Evolutionary conservation across 1,140 invertebrate genomes (phyloP).

Genomic region (Sycobia sp.): DNA sequence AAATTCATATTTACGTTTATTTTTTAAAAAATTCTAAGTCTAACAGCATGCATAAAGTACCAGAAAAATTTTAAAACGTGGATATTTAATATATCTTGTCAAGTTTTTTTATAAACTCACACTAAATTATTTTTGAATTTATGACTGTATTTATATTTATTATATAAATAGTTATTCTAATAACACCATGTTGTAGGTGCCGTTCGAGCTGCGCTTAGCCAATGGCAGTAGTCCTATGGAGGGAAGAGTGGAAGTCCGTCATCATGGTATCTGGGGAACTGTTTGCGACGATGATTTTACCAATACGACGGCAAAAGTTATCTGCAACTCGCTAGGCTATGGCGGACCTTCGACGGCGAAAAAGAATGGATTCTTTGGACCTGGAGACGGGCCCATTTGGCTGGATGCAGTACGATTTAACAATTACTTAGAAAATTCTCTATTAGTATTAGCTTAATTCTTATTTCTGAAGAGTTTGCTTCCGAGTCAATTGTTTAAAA

Average conservation of each 20-base stretch:
- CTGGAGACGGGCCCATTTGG: conserved; percentile 73
- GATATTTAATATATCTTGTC: too few relatives aligned
- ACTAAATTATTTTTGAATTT: too few relatives aligned
- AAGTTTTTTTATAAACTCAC: too few relatives aligned
- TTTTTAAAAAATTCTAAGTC: too few relatives aligned
- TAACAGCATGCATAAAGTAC: too few relatives aligned
- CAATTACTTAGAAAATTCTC: not conserved
- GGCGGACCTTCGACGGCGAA: conserved; percentile 62
- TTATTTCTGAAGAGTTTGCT: too few relatives aligned
- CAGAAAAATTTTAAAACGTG: too few relatives aligned
- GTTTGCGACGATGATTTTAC: conserved; percentile 82
- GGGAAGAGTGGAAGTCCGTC: conserved; percentile 73
- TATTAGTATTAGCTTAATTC: too few relatives aligned
- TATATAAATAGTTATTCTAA: not conserved
- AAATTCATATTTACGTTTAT: too few relatives aligned
- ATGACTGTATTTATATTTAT: not conserved
- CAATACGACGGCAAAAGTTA: conserved; percentile 68
- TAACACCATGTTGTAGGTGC: conserved; percentile 49
- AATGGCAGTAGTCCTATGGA: conserved; percentile 65
- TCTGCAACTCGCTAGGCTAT: conserved; percentile 70
- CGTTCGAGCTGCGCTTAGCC: conserved; percentile 67
- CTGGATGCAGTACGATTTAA: conserved; percentile 64
- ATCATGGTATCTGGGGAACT: conserved; percentile 76
- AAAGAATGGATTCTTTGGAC: conserved; percentile 61
- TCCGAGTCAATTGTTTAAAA: too few relatives aligned